Percentiles rank a stretch among this genome's conserved stretches.
These are phyloP conservation scores for Elegia similella DNA, from an alignment of 2,888 invertebrate species.

Conservation along the genomic window DNA sequence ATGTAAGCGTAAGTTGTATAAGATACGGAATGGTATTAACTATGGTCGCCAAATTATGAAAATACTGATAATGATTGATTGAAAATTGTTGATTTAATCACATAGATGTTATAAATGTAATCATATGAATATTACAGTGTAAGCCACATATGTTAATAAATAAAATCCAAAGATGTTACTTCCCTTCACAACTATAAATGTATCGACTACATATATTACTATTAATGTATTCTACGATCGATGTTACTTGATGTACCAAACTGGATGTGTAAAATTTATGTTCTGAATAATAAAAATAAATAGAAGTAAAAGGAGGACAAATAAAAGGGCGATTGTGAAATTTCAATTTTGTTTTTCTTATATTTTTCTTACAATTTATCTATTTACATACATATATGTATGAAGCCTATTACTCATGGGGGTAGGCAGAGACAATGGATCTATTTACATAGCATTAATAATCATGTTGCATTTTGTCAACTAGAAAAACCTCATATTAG, in stretches of 20 bases:
- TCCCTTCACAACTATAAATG: constrained; percentile 44
- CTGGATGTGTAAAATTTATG: constrained; percentile 72
- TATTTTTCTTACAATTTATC: not conserved
- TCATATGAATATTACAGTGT: constrained; percentile 37
- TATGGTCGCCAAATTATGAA: constrained; percentile 78
- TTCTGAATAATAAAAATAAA: constrained; percentile 57
- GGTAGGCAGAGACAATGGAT: no score
- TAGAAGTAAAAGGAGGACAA: constrained; percentile 64
- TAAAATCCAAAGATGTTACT: constrained; percentile 56
- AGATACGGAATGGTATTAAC: constrained; percentile 74
- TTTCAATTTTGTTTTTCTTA: constrained; percentile 45
- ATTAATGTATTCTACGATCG: constrained; percentile 56
- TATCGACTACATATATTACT: constrained; percentile 33
- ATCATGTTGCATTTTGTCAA: no score
- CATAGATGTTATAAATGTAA: constrained; percentile 59
- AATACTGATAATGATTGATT: constrained; percentile 51
- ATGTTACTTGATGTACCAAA: constrained; percentile 72
- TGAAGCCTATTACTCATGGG: no score
- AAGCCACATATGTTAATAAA: constrained; percentile 27
- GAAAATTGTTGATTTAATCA: constrained; percentile 63
- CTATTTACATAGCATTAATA: no score
- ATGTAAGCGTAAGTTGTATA: constrained; percentile 75
- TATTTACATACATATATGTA: not conserved
- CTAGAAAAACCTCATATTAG: no score
- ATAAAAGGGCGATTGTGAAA: constrained; percentile 76